Evolutionary conservation across 2,113 vertebrate genomes (phyloP), one percentile per base, ranked within the genome.

Genomic region (Lates calcarifer): DNA sequence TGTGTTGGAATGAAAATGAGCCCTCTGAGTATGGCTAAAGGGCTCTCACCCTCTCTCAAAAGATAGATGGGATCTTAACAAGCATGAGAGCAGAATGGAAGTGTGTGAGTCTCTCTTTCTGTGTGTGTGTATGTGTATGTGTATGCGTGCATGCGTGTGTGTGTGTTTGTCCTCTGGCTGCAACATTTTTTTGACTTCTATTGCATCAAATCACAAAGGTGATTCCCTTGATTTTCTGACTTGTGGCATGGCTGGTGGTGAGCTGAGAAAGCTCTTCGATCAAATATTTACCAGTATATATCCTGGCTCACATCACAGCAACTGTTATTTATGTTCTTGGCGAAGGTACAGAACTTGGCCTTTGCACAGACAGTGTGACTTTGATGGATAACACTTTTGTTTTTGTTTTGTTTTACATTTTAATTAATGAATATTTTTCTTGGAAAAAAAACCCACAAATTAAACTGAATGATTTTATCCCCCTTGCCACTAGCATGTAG

Each of bases 1-100:
- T 76, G 65, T 78, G 70, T 35, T 79, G 73, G 77, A 87, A 90
- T 87, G 82, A 82, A 91, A 93, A 92, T 89, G 79, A 90, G 79
- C 35, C 77, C 88, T 88, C 49, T 5, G 58, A 89, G 88, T 86
- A 87, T 88, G 79, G 85, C 87, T 93, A 90, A 91, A 91, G 91
- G 92, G 87, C 83, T 90, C 80, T 91, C 85, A 91, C 69, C 71
- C 53, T 72, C 76, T 91, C 86, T 87, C 86, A 83, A 82, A 85
- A 91, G 82, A 91, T 82, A 89, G 86, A 94, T 91, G 75, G 82
- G 80, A 92, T 91, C 90, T 94, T 92, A 92, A 90, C 90, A 90
- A 91, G 89, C 80, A 91, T 84, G 87, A 90, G 83, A 83, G 82
- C 74, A 87, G 68, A 81, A 79, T 67, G 81, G 82, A 80, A 79